Conservation (phyloP, 2,888 invertebrate species). For the Eudasyphora cyanicolor region DNA sequence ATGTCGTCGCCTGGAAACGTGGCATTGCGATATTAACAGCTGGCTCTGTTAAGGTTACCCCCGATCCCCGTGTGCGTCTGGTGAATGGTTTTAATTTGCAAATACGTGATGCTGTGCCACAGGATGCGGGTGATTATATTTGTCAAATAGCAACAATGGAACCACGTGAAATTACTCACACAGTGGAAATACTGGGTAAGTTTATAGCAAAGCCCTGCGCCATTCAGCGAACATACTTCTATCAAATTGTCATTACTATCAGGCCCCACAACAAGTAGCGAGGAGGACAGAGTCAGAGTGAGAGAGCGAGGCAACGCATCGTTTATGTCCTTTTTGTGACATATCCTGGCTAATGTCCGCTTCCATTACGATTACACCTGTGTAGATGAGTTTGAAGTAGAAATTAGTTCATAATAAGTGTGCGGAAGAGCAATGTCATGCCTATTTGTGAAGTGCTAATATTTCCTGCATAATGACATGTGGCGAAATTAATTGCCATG, state of each 20-base stretch:
- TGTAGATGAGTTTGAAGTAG: background rate
- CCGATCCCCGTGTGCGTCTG: constrained; percentile 83
- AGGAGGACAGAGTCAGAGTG: background rate
- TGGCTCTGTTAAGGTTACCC: constrained; percentile 84
- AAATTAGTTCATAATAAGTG: background rate
- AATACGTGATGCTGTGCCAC: constrained; percentile 84
- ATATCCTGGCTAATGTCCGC: background rate
- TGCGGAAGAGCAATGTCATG: background rate
- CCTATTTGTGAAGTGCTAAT: background rate
- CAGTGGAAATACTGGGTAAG: constrained; percentile 85
- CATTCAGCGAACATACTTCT: no score
- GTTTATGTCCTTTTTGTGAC: background rate
- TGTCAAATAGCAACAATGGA: constrained; percentile 85
- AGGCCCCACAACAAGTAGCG: no score
- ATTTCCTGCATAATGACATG: background rate
- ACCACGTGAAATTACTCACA: constrained; percentile 85
- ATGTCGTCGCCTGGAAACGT: constrained; percentile 85
- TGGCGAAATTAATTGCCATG: background rate
- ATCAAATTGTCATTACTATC: no score
- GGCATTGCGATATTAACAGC: constrained; percentile 85
- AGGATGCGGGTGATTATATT: constrained; percentile 85
- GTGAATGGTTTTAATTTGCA: constrained; percentile 84
- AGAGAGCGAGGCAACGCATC: background rate
- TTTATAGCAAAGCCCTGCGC: constrained; percentile 64
- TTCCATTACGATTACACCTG: background rate